Base-by-base conservation (phyloP, 2,888 invertebrate species). In the Apoderus coryli region DNA sequence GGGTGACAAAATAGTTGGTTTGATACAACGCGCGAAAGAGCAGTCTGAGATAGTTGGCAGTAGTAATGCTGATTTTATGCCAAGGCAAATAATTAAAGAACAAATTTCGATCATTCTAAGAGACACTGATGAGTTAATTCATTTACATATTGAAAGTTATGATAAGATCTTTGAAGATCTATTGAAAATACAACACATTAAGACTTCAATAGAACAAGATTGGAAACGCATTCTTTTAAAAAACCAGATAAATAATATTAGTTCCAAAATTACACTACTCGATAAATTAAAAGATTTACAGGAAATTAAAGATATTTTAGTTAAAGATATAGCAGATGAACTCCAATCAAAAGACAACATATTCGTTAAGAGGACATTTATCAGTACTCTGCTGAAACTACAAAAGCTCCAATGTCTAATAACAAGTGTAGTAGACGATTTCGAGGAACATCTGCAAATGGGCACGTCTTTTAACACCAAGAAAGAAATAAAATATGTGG, bases 401-500 rank as follows among this genome's bases (percentile, higher is more conserved):
- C 52, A 54, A 31, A 54, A 55, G 38, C 33, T 56, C 1, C 54
- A 55, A 31, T 49, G 50, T 23, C 34, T 54, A 4, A 46, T 55
- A 7, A 40, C 44, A 4, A 47, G 48, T 31, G 47, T 54, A 2
- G 44, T 50, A 2, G 52, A 48, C 16, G 48, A 52, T 33, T 51
- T 54, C 27, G 43, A 46, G n/a, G 46, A 51, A 14, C 42, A 46
- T 4, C 46, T 56, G 9, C 48, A 51, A 32, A 64, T 64, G 37
- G 64, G 65, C 10, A 59, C 59, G 28, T 52, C 60, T 7, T 50
- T 62, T 14, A 60, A 63, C 37, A 59, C 62, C 10, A 38, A 63
- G 38, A 62, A 63, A 3, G 67, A 68, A 50, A 65, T 65, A 40
- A 60, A 61, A 16, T 64, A 65, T 46, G 63, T 67, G 2, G 47